Evolutionary conservation across 2,797 vertebrate genomes (phyloP), one percentile per base, ranked within the genome.

Genomic region (Centroberyx gerrardi): DNA sequence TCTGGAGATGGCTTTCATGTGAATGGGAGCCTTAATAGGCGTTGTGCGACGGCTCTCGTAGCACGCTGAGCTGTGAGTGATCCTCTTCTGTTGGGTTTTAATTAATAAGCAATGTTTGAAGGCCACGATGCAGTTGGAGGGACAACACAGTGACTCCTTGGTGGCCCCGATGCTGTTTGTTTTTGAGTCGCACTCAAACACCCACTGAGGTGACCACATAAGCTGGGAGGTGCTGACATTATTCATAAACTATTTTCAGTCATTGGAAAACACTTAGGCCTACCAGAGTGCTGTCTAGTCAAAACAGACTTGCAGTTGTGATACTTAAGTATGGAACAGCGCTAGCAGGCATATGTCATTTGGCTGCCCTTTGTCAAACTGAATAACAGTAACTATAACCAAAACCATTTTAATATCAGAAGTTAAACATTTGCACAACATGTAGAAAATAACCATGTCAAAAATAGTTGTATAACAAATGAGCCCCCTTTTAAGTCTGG

Each of bases 31-130:
- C 80, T 90, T 89, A 90, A 94, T 81, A 86, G 89, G 92, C 90
- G 84, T 87, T 89, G 88, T 90, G 90, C 46, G 85, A 80, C 79
- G 81, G 87, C 85, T 87, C 88, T 88, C 64, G 60, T 61, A 18
- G 80, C 90, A 85, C 49, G 80, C 92, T 89, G 90, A 61, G 90
- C 82, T 51, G 84, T 33, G 31, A 88, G 78, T 85, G 88, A 88
- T 91, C 86, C 85, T 84, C 86, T 82, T 91, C 87, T 88, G 89
- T 91, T 74, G 61, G 85, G 68, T 87, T 93, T 92, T 91, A 93
- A 92, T 93, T 93, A 93, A 92, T 90, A 92, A 92, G 81, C 88
- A 77, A 87, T 82, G 87, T 86, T 85, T 90, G 90, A 87, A 77
- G 81, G 82, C 80, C 73, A 81, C 88, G 81, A 79, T 79, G 78